A percentile compares a stretch with the other conserved stretches of the same genome.
Evolutionary conservation across 2,888 invertebrate genomes (phyloP).

Genomic region (Ectemnius lituratus): DNA sequence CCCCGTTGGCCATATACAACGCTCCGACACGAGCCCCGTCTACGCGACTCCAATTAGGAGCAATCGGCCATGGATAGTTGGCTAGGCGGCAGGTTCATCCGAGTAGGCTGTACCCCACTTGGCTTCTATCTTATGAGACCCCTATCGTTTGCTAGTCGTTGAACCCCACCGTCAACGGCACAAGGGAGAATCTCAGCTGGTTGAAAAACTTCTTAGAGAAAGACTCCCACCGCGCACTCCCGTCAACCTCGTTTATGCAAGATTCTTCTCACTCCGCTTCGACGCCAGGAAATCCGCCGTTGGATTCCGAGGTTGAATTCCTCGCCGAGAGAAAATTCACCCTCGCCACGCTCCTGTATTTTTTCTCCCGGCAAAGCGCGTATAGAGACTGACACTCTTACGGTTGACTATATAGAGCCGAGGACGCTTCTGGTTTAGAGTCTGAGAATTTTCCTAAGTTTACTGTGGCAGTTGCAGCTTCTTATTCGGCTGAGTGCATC

Average conservation of each 20-base stretch:
- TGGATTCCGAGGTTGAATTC: slow-evolving; percentile 27
- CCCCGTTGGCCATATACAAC: slow-evolving; percentile 1
- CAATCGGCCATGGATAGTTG: slow-evolving; percentile 10
- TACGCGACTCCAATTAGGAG: slow-evolving; percentile 6
- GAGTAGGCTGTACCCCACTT: background rate
- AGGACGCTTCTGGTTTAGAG: too few relatives aligned
- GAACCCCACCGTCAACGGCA: too few relatives aligned
- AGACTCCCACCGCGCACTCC: background rate
- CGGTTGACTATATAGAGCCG: slow-evolving; percentile 14
- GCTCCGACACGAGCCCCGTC: background rate
- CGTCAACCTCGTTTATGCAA: slow-evolving; percentile 20
- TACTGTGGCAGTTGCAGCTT: slow-evolving; percentile 16
- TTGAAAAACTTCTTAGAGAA: slow-evolving; percentile 23
- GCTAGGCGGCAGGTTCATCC: slow-evolving; percentile 3
- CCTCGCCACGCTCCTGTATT: background rate
- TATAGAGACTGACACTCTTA: slow-evolving; percentile 21
- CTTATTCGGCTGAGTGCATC: background rate
- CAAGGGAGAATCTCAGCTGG: slow-evolving; percentile 1
- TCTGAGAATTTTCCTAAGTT: slow-evolving; percentile 5
- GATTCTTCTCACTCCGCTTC: slow-evolving; percentile 30
- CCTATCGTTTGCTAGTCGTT: too few relatives aligned
- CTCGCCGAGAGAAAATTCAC: slow-evolving; percentile 15
- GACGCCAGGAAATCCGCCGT: slow-evolving; percentile 10
- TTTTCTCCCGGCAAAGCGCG: background rate
- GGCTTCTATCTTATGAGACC: background rate